phyloP scores from a whole-genome alignment of 92 coral and sea anemone genomes.

The Epizoanthus fatuus region DNA sequence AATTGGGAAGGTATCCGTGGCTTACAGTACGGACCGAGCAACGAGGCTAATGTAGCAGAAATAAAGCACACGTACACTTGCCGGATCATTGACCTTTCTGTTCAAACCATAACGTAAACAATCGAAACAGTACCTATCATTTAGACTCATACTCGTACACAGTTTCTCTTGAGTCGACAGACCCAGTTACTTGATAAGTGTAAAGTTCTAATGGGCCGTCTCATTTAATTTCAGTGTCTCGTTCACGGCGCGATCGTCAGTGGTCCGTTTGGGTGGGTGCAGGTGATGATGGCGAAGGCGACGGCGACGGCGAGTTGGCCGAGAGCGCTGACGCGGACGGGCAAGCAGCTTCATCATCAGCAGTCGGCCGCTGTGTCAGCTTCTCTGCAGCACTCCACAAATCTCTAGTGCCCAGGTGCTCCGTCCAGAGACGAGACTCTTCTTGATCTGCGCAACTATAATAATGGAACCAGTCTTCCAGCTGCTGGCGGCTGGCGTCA shows the following conservation, averaged over 20 bases:
- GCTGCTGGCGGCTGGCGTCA: neutral
- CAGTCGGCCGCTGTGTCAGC: conserved; percentile 19
- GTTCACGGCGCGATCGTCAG: conserved; percentile 21
- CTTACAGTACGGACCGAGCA: no score
- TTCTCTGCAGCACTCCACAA: conserved; percentile 28
- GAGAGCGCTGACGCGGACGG: conserved; percentile 8
- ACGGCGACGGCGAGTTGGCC: conserved; percentile 28
- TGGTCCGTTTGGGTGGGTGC: conserved; percentile 26
- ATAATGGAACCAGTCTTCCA: conserved; percentile 42
- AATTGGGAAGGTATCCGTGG: no score
- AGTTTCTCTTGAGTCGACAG: conserved; percentile 18
- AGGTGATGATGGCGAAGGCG: conserved; percentile 7
- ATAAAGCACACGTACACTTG: no score
- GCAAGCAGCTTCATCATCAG: conserved; percentile 9
- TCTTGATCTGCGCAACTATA: neutral
- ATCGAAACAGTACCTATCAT: no score
- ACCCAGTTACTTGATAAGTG: conserved; percentile 18
- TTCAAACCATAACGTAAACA: no score
- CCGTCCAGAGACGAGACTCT: conserved; percentile 9
- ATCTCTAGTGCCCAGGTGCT: conserved; percentile 22
- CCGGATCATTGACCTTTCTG: no score
- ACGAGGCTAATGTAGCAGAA: no score
- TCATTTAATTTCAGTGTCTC: conserved; percentile 12
- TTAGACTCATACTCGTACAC: conserved; percentile 18
- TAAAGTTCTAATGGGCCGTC: conserved; percentile 18